Conservation (phyloP, 2,113 vertebrate species). For the Ageneiosus marmoratus region DNA sequence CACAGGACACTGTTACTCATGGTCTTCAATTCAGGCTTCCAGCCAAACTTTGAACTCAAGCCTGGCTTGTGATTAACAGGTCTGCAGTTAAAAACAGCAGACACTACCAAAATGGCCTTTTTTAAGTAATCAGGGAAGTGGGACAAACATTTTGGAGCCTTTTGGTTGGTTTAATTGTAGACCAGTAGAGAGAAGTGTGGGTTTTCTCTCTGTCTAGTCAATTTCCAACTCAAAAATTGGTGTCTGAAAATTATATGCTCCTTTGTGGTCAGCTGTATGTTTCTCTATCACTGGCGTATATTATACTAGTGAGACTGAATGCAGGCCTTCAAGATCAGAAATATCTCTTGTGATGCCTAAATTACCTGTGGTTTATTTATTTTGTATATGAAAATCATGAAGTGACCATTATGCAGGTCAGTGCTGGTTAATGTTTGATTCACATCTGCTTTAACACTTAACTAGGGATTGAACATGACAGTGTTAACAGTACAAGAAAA, state of each 20-base stretch:
- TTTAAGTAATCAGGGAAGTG: constrained; percentile 41
- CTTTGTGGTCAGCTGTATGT: not conserved
- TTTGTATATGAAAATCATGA: not conserved
- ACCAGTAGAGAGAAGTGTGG: constrained; percentile 26
- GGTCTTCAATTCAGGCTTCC: constrained; percentile 20
- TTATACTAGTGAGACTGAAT: not conserved
- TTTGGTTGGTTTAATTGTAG: constrained; percentile 41
- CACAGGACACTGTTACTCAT: not conserved
- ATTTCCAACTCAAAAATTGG: constrained; percentile 14
- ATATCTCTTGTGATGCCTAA: not conserved
- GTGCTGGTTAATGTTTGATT: not conserved
- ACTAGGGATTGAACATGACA: not conserved
- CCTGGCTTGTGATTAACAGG: constrained; percentile 54
- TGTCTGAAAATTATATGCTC: constrained; percentile 19
- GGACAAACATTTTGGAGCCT: constrained; percentile 36
- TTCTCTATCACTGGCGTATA: not conserved
- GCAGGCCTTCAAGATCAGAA: not conserved
- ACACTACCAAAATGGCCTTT: constrained; percentile 21
- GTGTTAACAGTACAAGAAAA: not conserved
- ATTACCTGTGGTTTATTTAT: not conserved
- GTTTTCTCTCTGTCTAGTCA: constrained; percentile 46
- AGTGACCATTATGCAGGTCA: not conserved
- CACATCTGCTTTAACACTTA: not conserved
- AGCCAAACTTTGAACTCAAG: constrained; percentile 53
- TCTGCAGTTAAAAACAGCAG: constrained; percentile 29